Percentiles rank a stretch among this genome's conserved stretches.
Evolutionary conservation across 2,888 invertebrate genomes (phyloP).

Genomic region (Petrolisthes cinctipes): DNA sequence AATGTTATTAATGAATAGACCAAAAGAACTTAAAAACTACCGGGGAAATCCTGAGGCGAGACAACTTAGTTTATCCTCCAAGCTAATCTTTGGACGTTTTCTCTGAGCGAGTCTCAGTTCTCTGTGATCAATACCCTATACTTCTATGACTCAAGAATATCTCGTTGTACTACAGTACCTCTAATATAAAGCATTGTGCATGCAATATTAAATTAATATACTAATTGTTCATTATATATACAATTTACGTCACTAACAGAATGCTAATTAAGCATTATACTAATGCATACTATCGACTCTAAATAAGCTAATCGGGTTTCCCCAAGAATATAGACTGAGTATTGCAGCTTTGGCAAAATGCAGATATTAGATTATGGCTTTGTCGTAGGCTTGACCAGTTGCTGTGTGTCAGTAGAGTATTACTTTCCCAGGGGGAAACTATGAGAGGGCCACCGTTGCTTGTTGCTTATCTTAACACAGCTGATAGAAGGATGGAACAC

Average conservation of each 20-base stretch:
- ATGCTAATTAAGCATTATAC: slow-evolving; percentile 62
- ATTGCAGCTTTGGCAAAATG: slow-evolving; percentile 62
- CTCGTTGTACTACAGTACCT: slow-evolving; percentile 57
- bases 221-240: slow-evolving; percentile 48
- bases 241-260: slow-evolving; percentile 47
- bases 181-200: slow-evolving; percentile 63
- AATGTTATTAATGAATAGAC: slow-evolving; percentile 56
- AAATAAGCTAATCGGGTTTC: slow-evolving; percentile 56
- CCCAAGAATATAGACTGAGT: slow-evolving; percentile 56
- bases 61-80: slow-evolving; percentile 66
- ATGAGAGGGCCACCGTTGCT: slow-evolving; percentile 39
- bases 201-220: slow-evolving; percentile 61
- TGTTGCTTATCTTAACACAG: slow-evolving; percentile 40
- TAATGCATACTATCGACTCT: slow-evolving; percentile 53
- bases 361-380: slow-evolving; percentile 60
- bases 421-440: slow-evolving; percentile 54
- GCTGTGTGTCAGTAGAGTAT: slow-evolving; percentile 57
- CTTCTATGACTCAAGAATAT: slow-evolving; percentile 58
- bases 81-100: slow-evolving; percentile 65
- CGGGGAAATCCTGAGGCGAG: slow-evolving; percentile 55
- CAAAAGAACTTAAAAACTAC: slow-evolving; percentile 30
- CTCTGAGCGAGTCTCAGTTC: slow-evolving; percentile 60
- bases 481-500: slow-evolving; percentile 22
- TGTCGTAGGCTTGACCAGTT: slow-evolving; percentile 59
- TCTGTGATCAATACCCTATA: slow-evolving; percentile 64